Evolutionary conservation across 2,888 invertebrate genomes (phyloP), one percentile per base, ranked within the genome.

Genomic region (Apamea crenata): DNA sequence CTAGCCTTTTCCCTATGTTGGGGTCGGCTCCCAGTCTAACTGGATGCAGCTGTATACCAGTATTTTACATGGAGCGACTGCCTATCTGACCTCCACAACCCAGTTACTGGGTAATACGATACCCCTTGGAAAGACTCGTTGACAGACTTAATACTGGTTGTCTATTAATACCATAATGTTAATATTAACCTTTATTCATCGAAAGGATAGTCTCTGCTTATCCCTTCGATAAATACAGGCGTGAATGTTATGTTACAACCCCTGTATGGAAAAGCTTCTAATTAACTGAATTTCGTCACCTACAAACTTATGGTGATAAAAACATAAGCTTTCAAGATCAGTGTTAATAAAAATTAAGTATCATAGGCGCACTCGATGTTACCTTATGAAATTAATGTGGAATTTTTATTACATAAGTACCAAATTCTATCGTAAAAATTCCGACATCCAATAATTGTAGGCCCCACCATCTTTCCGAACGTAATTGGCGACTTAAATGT

Each of bases 341-440:
- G 8, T 47, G 3, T 16, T 66, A 29, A 81, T 50, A 18, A 81
- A 40, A 81, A 50, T 50, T 32, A 59, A 50, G 72, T 81, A 50
- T 63, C 50, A 25, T 14, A 36, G 18, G 29, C 47, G 44, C 53
- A 47, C 16, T 18, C 56, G 36, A 71, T 65, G 29, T 50, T 16
- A 40, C 36, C 56, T 59, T 72, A 66, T 50, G 16, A 66, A 40
- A 81, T 72, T 66, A 81, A 80, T 72, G 47, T 81, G 16, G n/a
- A 50, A 0, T 67, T 80, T 80, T 81, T 80, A 80, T 73, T 44
- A 50, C 50, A 21, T 59, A 53, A 80, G 80, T 72, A 36, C 29
- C 65, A 76, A 82, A 53, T 81, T 61, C 67, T 71, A n/a, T 81
- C 70, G 53, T 81, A 61, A 81, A 82, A 76, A 75, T 76, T 75